Evolutionary conservation across 2,113 vertebrate genomes (phyloP).

Genomic region (Pao palembangensis): DNA sequence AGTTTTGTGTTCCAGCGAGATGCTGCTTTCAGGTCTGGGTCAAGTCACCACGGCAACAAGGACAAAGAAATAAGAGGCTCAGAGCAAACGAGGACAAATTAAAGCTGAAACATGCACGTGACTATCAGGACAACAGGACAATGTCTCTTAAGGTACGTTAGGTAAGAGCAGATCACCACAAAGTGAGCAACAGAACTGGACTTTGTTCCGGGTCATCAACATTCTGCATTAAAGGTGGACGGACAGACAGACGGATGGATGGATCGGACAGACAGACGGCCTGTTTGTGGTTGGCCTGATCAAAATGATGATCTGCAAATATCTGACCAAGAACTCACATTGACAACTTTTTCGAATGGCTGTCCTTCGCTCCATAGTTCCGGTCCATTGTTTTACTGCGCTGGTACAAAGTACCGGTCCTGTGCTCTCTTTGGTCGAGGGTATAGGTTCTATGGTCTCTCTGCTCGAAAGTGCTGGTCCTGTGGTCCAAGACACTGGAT

Average conservation of each 20-base stretch:
- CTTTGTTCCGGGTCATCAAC: too few relatives aligned
- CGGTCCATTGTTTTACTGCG: conserved; percentile 78
- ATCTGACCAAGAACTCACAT: conserved; percentile 75
- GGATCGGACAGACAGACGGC: too few relatives aligned
- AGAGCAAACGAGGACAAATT: background rate
- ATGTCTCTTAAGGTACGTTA: too few relatives aligned
- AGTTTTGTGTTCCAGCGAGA: background rate
- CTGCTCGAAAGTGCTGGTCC: conserved; percentile 18
- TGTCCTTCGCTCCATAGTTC: conserved; percentile 81
- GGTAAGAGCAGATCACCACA: too few relatives aligned
- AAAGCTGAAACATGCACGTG: background rate
- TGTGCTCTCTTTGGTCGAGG: conserved; percentile 54
- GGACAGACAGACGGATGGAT: too few relatives aligned
- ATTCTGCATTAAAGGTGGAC: too few relatives aligned
- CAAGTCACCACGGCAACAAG: background rate
- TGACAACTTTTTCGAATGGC: conserved; percentile 81
- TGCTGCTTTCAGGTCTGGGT: background rate
- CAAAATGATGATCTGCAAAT: too few relatives aligned
- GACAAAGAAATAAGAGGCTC: background rate
- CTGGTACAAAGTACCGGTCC: conserved; percentile 44
- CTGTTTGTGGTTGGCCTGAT: too few relatives aligned
- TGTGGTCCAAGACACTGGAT: conserved; percentile 30
- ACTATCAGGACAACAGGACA: too few relatives aligned
- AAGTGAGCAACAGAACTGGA: too few relatives aligned
- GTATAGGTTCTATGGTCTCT: conserved; percentile 12